phyloP scores from a whole-genome alignment of 2,797 vertebrate genomes.

The Phoebastria nigripes region DNA sequence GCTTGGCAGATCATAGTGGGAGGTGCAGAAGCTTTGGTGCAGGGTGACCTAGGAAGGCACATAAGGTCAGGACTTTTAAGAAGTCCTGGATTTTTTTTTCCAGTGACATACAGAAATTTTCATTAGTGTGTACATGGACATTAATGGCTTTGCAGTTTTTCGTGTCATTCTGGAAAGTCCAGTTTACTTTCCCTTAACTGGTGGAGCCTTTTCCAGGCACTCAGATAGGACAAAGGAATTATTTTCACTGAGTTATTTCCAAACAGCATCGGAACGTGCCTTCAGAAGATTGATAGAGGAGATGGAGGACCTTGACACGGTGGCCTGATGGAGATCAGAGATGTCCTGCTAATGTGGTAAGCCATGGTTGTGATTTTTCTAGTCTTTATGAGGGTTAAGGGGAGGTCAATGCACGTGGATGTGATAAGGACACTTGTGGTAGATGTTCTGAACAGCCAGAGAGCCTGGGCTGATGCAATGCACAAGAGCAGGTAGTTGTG shows the following conservation, averaged over 20 bases:
- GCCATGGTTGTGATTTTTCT: neutral
- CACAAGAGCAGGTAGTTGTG: slow-evolving; percentile 3
- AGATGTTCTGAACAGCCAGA: neutral
- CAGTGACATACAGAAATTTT: neutral
- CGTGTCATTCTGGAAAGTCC: neutral
- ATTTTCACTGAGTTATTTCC: neutral
- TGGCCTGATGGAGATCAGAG: neutral
- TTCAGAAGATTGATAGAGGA: neutral
- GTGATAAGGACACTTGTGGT: neutral
- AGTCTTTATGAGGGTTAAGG: neutral
- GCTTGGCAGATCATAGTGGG: neutral
- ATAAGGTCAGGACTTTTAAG: neutral
- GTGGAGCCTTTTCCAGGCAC: neutral
- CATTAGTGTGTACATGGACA: neutral
- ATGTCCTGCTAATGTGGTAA: neutral
- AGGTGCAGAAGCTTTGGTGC: neutral
- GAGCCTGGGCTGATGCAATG: slow-evolving; percentile 39
- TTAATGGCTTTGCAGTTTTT: neutral
- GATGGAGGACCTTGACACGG: neutral
- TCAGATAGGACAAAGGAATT: neutral
- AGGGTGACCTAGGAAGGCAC: neutral
- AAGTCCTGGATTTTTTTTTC: neutral
- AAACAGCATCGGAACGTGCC: neutral
- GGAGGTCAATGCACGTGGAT: neutral
- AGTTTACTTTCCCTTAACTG: neutral